Evolutionary conservation across 2,113 vertebrate genomes (phyloP), one percentile per base, ranked within the genome.

Genomic region (Macrotis lagotis): DNA sequence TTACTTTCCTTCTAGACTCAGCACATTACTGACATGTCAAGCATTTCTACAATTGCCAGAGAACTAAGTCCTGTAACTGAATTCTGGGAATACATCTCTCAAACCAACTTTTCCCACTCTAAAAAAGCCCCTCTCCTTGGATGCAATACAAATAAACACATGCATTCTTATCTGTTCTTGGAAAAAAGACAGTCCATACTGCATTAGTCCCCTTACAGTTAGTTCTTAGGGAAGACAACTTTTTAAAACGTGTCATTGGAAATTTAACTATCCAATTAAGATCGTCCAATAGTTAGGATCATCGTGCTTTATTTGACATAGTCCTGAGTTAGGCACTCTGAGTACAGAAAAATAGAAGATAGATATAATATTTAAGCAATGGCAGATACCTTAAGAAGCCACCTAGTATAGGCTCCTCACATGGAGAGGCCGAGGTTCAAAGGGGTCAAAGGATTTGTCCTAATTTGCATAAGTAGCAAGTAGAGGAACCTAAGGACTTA

Each of bases 1-100:
- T 91, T 97, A 6, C 88, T 96, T 96, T 96, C 16, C 28, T 95
- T 48, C 90, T 95, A 51, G 93, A 91, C 44, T 96, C 48, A 51
- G 28, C 9, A 50, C 89, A 3, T 97, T 97, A 92, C 88, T 88
- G 91, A 93, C 44, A 89, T 90, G 51, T 51, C 89, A 93, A 6
- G 1, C 88, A 91, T 25, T 91, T 95, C 49, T 88, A 94, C 26
- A 96, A 93, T 95, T 95, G 66, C 31, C 92, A 94, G 90, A 96
- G 52, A 95, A 88, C 19, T 88, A 90, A 96, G 90, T 91, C 51
- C 50, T 96, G 16, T 48, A 53, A 94, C 37, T 96, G 10, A 50
- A 48, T 48, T 50, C 83, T 93, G 53, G 91, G 90, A 94, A 91
- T 95, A 90, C 50, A 10, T 89, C 44, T 95, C 90, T 95, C 19